Conservation (phyloP, 2,888 invertebrate genomes). For the Caenorhabditis virilis region DNA sequence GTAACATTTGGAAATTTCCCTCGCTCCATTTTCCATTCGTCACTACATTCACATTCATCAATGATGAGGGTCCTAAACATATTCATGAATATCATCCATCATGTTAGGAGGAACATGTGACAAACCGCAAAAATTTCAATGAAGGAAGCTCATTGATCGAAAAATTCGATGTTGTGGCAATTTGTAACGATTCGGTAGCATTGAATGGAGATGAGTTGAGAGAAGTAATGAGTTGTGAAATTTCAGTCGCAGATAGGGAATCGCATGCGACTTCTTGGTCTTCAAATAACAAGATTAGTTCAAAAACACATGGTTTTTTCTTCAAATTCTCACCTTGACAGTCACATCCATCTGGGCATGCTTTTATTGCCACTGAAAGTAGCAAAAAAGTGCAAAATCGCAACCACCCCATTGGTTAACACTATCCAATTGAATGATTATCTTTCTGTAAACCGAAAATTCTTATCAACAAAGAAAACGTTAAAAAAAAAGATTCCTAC, state of each 20-base stretch:
- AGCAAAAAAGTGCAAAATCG: too few relatives aligned
- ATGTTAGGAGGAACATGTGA: too few relatives aligned
- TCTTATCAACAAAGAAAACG: too few relatives aligned
- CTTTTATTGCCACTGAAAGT: too few relatives aligned
- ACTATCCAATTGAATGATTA: too few relatives aligned
- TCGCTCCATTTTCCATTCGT: conserved; percentile 1
- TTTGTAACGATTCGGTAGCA: background rate
- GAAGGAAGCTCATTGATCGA: conserved; percentile 2
- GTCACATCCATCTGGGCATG: conserved; percentile 5
- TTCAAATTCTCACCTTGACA: conserved; percentile 1
- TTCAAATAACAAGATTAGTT: conserved; percentile 1
- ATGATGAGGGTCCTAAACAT: conserved; percentile 1
- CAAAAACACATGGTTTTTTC: background rate
- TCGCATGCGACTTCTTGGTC: background rate
- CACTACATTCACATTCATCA: conserved; percentile 1
- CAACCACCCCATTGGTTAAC: too few relatives aligned
- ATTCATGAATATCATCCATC: too few relatives aligned
- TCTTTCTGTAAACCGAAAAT: too few relatives aligned
- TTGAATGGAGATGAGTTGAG: background rate
- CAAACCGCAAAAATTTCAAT: background rate
- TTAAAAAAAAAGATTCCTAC: too few relatives aligned
- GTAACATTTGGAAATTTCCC: conserved; percentile 6
- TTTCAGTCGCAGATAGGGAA: background rate
- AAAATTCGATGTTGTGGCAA: conserved; percentile 3
- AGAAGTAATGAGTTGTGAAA: background rate